Evolutionary conservation across 64 coral and sea anemone genomes (phyloP), one percentile per base, ranked within the genome.

Genomic region (Hydrozoanthus tunicans): DNA sequence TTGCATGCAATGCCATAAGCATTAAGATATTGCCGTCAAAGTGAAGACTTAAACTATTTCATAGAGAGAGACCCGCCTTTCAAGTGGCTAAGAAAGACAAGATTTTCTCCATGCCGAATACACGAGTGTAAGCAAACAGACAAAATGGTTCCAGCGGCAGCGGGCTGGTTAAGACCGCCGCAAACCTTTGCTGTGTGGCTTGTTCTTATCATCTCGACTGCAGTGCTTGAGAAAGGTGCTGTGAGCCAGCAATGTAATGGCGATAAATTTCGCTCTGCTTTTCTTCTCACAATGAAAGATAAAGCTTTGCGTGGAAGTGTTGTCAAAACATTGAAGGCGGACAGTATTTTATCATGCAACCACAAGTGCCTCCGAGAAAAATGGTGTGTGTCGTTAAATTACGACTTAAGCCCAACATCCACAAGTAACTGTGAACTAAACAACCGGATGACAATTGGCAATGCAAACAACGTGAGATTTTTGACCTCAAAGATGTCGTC

Each of bases 331-430:
- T 3, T 59, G 4, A 59, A 6, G 20, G 23, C 56, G 60, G 6
- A 56, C 0, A 59, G 56, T 26, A 1, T 80, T 26, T 26, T 80
- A 11, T 80, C 57, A 7, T 80, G 78, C 12, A 26, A 17, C 17
- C 78, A 80, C 4, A n/a, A 3, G 78, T 80, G 78, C 11, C 78
- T 80, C 9, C 56, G 78, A 59, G n/a, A 25, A 23, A 61, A n/a
- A 8, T 80, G 56, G 57, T 80, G 78, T 60, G 56, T 60, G 9
- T 80, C 78, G 9, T 59, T 20, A 8, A 80, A 80, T 10, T 80
- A 56, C 78, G 14, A 80, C 60, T 5, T 20, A 9, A 61, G 56
- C 12, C 12, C 6, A 26, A 10, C 3, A 9, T 3, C 56, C 6
- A 12, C 15, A 56, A 3, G 15, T 5, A 78, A 57, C 53, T 80